Evolutionary conservation across 1,140 invertebrate genomes (phyloP), one percentile per base, ranked within the genome.

Genomic region (Chrysoperla carnea): DNA sequence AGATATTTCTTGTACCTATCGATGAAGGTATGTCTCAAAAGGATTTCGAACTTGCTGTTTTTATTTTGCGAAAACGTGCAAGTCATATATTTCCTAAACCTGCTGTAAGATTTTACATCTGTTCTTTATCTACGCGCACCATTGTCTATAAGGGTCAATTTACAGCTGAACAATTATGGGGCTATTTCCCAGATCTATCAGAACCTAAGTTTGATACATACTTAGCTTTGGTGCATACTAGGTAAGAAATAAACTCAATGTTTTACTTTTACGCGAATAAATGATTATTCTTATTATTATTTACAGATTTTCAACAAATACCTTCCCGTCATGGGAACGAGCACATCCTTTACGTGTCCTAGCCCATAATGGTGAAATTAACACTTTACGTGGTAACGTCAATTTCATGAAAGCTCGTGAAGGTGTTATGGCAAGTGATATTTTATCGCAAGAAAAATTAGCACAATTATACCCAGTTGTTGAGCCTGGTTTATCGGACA

Each of bases 291-390:
- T 11, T 31, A 7, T 6, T 33, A 6, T 12, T 4, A 11, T 33
- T 33, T 33, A 2, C n/a, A 50, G 75, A 46, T 99, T 99, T 68
- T 97, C 92, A 2, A 99, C 95, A 37, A 99, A 99, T 63, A 99
- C 95, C 13, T 98, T 98, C 56, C 95, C 95, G 6, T 94, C 85
- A 57, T 99, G 95, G 95, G 94, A 97, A 63, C 75, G 94, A 54
- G 93, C 95, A 9, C 95, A 99, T 69, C 95, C 95, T n/a, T 70
- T 97, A 54, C 80, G 90, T 59, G 76, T 92, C 44, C 66, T 99
- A 43, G 94, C 94, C 45, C 95, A 99, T 66, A 99, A 99, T 70
- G 95, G 95, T 39, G 95, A 99, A 70, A 99, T 99, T 57, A 99
- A 99, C 64, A 99, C 94, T 6, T 72, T 98, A 23, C 76, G 92